phyloP scores from a whole-genome alignment of 2,797 vertebrate species.

The Rhabdomys pumilio region DNA sequence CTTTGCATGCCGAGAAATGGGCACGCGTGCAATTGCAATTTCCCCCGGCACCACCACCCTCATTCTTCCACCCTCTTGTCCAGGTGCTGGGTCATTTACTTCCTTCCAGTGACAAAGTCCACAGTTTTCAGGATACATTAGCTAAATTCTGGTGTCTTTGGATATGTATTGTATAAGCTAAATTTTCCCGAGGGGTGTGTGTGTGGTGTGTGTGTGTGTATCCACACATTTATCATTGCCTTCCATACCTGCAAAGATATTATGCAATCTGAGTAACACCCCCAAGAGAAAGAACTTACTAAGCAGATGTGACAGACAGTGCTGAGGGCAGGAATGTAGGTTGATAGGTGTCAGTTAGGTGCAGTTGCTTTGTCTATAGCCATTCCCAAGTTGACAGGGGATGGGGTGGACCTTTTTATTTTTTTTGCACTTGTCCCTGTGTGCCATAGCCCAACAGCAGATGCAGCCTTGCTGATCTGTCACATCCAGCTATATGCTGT shows the following conservation, averaged over 20 bases:
- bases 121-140: not conserved
- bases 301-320: constrained; percentile 73
- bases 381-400: constrained; percentile 50
- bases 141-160: not conserved
- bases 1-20: not conserved
- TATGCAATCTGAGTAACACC: constrained; percentile 8
- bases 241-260: constrained; percentile 50
- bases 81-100: not conserved
- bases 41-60: not conserved
- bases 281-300: constrained; percentile 2
- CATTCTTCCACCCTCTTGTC: not conserved
- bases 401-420: not conserved
- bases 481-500: not conserved
- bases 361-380: constrained; percentile 24
- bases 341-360: constrained; percentile 65
- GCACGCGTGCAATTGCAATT: not conserved
- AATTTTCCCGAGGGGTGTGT: not conserved
- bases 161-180: not conserved
- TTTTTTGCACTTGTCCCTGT: not conserved
- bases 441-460: not conserved
- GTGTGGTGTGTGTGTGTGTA: no score
- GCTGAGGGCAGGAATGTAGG: constrained; percentile 11
- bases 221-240: not conserved
- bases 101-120: not conserved
- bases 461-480: not conserved